Percentiles rank a stretch among this genome's conserved stretches.
These are phyloP conservation scores for Trimorus sp. DNA, from an alignment of 2,888 invertebrate species.

Conservation along the genomic window DNA sequence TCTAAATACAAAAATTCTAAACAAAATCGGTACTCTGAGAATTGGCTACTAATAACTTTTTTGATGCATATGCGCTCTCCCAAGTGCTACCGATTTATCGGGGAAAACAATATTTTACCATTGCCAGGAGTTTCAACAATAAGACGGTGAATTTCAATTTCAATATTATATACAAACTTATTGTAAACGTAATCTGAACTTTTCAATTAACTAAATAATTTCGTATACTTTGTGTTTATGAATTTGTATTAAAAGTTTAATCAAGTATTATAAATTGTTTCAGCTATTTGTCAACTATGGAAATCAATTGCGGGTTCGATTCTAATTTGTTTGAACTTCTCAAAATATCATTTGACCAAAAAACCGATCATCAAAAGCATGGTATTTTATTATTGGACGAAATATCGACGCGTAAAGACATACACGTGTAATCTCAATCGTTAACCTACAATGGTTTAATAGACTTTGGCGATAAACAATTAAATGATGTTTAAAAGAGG, in stretches of 20 bases:
- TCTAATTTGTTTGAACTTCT: no score
- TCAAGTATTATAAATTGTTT: no score
- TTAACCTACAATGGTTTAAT: constrained; percentile 6
- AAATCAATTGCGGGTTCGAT: neutral
- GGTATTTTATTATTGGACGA: constrained; percentile 18
- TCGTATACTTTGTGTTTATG: no score
- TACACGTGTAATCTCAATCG: constrained; percentile 8
- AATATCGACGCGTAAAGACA: constrained; percentile 7
- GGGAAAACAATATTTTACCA: constrained; percentile 26
- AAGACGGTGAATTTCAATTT: constrained; percentile 11
- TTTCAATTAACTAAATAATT: no score
- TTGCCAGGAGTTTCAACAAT: constrained; percentile 17
- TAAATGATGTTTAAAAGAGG: no score
- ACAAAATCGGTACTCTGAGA: constrained; percentile 20
- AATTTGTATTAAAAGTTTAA: no score
- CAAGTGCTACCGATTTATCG: constrained; percentile 19
- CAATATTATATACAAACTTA: no score
- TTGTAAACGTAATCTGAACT: no score
- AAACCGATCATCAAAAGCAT: constrained; percentile 35
- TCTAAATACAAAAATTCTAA: constrained; percentile 17
- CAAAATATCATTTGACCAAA: constrained; percentile 1
- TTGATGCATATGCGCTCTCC: constrained; percentile 29
- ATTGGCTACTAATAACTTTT: constrained; percentile 21
- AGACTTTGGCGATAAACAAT: neutral
- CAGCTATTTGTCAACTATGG: no score